Evolutionary conservation across 2,888 invertebrate species (phyloP).

Genomic region (Lasioglossum leucozonium): DNA sequence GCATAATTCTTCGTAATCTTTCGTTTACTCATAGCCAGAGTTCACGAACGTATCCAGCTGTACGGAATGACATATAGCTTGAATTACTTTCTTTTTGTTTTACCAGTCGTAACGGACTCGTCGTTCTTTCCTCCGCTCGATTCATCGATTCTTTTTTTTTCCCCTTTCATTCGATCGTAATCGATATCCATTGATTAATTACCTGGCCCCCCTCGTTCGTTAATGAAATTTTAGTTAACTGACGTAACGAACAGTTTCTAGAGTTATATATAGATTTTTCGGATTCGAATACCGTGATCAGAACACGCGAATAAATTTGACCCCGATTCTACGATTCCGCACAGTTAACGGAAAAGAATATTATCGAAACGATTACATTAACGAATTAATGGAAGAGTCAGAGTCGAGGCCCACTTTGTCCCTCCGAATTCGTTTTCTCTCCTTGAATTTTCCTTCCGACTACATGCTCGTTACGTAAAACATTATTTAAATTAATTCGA

Average conservation of each 20-base stretch:
- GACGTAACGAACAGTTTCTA: not conserved
- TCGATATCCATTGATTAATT: not conserved
- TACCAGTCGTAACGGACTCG: not conserved
- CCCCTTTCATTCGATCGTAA: not conserved
- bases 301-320: constrained; percentile 26
- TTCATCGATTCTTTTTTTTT: not conserved
- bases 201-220: not conserved
- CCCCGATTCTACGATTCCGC: not conserved
- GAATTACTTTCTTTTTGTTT: not conserved
- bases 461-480: not conserved
- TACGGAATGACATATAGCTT: constrained; percentile 14
- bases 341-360: not conserved
- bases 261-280: constrained; percentile 28
- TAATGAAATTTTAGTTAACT: not conserved
- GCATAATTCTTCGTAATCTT: constrained; percentile 54
- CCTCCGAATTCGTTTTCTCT: not conserved
- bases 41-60: constrained; percentile 28
- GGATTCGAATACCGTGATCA: constrained; percentile 4
- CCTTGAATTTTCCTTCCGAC: not conserved
- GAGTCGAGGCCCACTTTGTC: not conserved
- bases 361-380: not conserved
- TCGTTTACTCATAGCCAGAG: constrained; percentile 16
- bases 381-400: not conserved
- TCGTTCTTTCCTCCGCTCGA: not conserved
- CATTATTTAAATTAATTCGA: not conserved